Evolutionary conservation across 1,140 invertebrate genomes (phyloP), one percentile per base, ranked within the genome.

Genomic region (Drosophila setifemur): DNA sequence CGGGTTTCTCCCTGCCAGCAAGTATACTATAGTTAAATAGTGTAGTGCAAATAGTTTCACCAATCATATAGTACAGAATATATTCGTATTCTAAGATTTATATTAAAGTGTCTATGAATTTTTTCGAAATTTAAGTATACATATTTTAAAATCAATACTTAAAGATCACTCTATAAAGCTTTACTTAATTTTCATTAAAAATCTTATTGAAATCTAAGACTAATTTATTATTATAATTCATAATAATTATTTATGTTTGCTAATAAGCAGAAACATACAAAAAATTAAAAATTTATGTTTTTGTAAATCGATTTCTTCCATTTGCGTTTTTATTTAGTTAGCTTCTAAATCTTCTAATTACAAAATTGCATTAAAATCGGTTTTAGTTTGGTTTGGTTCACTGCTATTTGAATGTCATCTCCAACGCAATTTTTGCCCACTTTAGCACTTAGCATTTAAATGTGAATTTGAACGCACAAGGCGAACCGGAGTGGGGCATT

Each of bases 371-470:
- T 11, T n/a, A 6, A 7, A 58, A 21, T 16, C 6, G 1, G 1
- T 16, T 11, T 23, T 12, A n/a, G 4, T 19, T 45, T 7, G 29
- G 3, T 35, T 44, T 28, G 40, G 5, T 16, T 26, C 23, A 64
- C 4, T 45, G 58, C 39, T 44, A 14, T 64, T 64, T 64, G 57
- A 66, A 66, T 49, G 61, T 40, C 61, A 64, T 64, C 60, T 64
- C 42, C 57, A 60, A 64, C 43, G 57, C 60, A 40, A 6, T 39
- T 64, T 37, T 21, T 9, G 57, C 42, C 43, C 48, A 58, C 49
- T 58, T 48, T 48, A n/a, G n/a, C n/a, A 21, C 39, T 14, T 64
- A 64, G 42, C 55, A 64, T 47, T 47, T 61, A 47, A 61, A 61
- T 61, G 40, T 45, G 40, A n/a, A 63, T 21, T 47, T 47, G 19